A percentile compares a stretch with the other conserved stretches of the same genome.
phyloP scores from a whole-genome alignment of 2,888 invertebrate species.

The Prenolepis imparis region DNA sequence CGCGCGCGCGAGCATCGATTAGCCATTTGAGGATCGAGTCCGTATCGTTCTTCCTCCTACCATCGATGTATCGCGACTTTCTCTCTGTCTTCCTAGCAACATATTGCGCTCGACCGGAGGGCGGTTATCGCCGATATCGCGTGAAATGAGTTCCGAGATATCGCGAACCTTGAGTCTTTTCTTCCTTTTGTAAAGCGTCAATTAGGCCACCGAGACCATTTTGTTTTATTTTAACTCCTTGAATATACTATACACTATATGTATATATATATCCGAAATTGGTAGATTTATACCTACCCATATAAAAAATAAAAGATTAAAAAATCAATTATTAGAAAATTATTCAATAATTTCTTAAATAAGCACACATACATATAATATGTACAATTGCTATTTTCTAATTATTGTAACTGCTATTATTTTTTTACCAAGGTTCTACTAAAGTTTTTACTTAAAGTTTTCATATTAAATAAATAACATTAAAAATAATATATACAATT shows the following conservation, averaged over 20 bases:
- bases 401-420: background rate
- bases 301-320: background rate
- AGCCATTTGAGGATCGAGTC: conserved; percentile 72
- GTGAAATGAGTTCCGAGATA: conserved; percentile 55
- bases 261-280: background rate
- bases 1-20: conserved; percentile 72
- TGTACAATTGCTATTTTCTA: too few relatives aligned
- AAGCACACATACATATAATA: background rate
- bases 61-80: conserved; percentile 29
- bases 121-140: conserved; percentile 66
- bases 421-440: too few relatives aligned
- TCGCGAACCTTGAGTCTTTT: conserved; percentile 32
- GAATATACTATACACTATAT: too few relatives aligned
- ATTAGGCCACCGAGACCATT: background rate
- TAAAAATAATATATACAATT: conserved; percentile 2
- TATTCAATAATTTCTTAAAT: background rate
- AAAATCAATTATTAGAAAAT: background rate
- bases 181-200: conserved; percentile 31
- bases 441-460: too few relatives aligned
- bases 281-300: background rate
- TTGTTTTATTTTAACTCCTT: conserved; percentile 4
- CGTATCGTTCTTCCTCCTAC: conserved; percentile 58
- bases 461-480: background rate
- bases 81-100: conserved; percentile 56
- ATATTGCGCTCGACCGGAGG: conserved; percentile 64